Base-by-base conservation (phyloP, 2,113 vertebrate genomes). In the Parotia lawesii region DNA sequence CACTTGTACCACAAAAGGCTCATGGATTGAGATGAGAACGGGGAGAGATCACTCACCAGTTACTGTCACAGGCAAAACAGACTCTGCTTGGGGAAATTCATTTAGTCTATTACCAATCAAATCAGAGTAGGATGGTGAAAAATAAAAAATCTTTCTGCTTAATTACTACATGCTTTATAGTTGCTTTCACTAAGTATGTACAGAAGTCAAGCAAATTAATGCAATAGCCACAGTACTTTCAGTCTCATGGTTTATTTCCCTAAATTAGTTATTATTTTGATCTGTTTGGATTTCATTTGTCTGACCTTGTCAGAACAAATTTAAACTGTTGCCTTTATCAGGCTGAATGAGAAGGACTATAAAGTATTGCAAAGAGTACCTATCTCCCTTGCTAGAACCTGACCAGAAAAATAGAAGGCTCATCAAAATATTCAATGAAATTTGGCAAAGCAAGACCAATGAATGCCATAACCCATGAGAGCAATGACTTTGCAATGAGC, bases 381-480 rank as follows among this genome's bases (percentile, higher is more conserved):
- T 38, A 33, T 35, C 4, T 4, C 10, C 2, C 31, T 82, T 57
- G 45, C 16, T 82, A 35, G 10, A 73, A 25, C 11, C 9, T 47
- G 37, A 27, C 5, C 33, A 92, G 40, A 60, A 47, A 56, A 74
- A 56, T 1, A n/a, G 9, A 3, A 45, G 22, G 16, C 9, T 65
- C 8, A 45, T 47, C 14, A 37, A 42, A 72, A 65, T 21, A 65
- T 27, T 45, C 22, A 45, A 18, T 0, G 5, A 35, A 42, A 65
- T 65, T 61, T 37, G 6, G n/a, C 27, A 73, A 33, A 74, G 17
- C 2, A 65, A 47, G 17, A 51, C 10, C 10, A 47, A 12, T 28
- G 28, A 28, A 61, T 27, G 7, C 1, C 29, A 38, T 33, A 54
- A 73, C 1, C 16, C 33, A 13, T 0, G 1, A 71, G 17, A 58